Conservation (phyloP, 2,797 vertebrate genomes). For the Peromyscus attwateri region DNA sequence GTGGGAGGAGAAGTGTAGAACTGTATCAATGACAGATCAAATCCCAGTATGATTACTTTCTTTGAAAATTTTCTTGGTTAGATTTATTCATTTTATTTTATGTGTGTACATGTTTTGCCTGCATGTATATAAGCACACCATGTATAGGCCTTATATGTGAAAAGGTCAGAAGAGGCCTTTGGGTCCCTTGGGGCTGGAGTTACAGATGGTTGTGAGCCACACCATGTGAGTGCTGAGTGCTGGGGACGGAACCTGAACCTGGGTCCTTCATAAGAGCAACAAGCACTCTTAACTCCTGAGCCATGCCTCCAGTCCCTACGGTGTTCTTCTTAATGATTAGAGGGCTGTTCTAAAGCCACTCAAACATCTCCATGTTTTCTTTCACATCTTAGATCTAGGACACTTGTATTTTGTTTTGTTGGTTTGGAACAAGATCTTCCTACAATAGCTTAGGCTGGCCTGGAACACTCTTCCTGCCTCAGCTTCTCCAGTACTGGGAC, state of each 20-base stretch:
- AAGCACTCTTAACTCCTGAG: background rate
- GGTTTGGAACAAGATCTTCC: background rate
- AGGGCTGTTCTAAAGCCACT: background rate
- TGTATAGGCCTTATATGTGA: background rate
- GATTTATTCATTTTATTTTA: background rate
- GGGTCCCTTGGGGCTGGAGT: background rate
- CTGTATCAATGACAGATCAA: background rate
- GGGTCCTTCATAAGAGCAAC: background rate
- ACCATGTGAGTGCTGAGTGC: background rate
- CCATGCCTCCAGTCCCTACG: accelerated
- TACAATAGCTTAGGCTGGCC: no score
- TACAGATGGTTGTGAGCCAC: background rate
- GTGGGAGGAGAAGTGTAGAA: background rate
- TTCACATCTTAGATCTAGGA: background rate
- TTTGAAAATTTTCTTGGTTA: background rate
- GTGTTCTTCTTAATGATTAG: background rate
- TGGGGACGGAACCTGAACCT: background rate
- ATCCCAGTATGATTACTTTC: background rate
- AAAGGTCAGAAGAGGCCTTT: background rate
- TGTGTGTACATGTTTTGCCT: background rate
- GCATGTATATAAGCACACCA: background rate
- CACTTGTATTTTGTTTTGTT: background rate
- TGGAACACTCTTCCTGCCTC: background rate
- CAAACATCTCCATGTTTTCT: background rate
- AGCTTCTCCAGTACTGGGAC: background rate